Conservation (phyloP, 2,797 vertebrate genomes). For the Lepilemur septentrionalis region DNA sequence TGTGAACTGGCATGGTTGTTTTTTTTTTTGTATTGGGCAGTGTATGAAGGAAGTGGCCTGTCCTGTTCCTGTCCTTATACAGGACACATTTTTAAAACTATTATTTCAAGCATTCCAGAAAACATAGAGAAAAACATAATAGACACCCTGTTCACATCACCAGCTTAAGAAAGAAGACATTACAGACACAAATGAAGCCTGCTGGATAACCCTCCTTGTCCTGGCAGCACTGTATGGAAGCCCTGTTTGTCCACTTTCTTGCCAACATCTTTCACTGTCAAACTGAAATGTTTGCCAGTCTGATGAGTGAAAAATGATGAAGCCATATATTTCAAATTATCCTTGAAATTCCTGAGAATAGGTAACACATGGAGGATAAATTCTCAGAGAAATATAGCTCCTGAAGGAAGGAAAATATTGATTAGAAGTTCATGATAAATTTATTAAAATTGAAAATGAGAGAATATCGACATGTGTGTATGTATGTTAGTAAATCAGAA, state of each 20-base stretch:
- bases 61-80: background rate
- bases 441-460: slow-evolving; percentile 54
- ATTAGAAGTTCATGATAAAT: slow-evolving; percentile 41
- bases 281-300: background rate
- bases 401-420: slow-evolving; percentile 10
- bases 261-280: slow-evolving; percentile 3
- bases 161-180: background rate
- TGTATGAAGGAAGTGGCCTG: background rate
- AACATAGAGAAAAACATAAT: background rate
- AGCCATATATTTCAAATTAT: slow-evolving; percentile 43
- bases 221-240: background rate
- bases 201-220: background rate
- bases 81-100: background rate
- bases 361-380: background rate
- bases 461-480: slow-evolving; percentile 55
- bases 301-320: slow-evolving; percentile 43
- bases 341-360: background rate
- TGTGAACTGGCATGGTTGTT: background rate
- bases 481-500: slow-evolving; percentile 49
- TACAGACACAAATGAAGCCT: background rate
- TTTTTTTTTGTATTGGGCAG: background rate
- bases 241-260: background rate
- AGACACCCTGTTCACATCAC: background rate
- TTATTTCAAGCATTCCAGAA: background rate
- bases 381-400: slow-evolving; percentile 38